phyloP scores from a whole-genome alignment of 2,113 vertebrate species.

The Ia io region DNA sequence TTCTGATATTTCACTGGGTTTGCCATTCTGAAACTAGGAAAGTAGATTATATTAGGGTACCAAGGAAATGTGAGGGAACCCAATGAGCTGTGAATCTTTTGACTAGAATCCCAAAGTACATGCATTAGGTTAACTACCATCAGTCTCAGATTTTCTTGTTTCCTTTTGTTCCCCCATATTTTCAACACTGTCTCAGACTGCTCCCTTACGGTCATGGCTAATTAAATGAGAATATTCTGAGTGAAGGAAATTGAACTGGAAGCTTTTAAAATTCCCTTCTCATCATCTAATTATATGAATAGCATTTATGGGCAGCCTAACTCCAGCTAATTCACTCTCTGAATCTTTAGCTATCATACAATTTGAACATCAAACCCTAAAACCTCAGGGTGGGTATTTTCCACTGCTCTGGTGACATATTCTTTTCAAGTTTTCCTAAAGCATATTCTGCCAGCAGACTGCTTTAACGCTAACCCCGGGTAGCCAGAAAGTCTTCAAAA shows the following conservation, averaged over 20 bases:
- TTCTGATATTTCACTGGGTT: conserved; percentile 2
- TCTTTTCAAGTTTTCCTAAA: conserved; percentile 20
- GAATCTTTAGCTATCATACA: conserved; percentile 28
- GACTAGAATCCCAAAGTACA: neutral
- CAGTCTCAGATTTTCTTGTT: conserved; percentile 26
- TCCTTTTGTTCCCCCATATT: neutral
- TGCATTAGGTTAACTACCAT: conserved; percentile 27
- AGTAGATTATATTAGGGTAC: conserved; percentile 20
- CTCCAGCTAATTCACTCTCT: conserved; percentile 31
- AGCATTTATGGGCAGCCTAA: conserved; percentile 51
- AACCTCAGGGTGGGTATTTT: conserved; percentile 40
- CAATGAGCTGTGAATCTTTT: conserved; percentile 8
- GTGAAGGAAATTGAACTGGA: conserved; percentile 58
- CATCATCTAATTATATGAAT: conserved; percentile 54
- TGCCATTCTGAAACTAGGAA: conserved; percentile 51
- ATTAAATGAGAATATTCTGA: conserved; percentile 67
- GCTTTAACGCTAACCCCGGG: neutral
- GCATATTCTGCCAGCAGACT: conserved; percentile 17
- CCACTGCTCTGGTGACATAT: neutral
- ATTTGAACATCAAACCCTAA: conserved; percentile 43
- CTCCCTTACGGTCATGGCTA: conserved; percentile 50
- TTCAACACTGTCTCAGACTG: conserved; percentile 21
- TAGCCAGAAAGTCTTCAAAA: conserved; percentile 48
- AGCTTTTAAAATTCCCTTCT: conserved; percentile 64
- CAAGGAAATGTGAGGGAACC: conserved; percentile 30